A percentile compares a stretch with the other conserved stretches of the same genome.
Conservation (phyloP, 2,797 vertebrate genomes). For the Platyrinchus mystaceus region DNA sequence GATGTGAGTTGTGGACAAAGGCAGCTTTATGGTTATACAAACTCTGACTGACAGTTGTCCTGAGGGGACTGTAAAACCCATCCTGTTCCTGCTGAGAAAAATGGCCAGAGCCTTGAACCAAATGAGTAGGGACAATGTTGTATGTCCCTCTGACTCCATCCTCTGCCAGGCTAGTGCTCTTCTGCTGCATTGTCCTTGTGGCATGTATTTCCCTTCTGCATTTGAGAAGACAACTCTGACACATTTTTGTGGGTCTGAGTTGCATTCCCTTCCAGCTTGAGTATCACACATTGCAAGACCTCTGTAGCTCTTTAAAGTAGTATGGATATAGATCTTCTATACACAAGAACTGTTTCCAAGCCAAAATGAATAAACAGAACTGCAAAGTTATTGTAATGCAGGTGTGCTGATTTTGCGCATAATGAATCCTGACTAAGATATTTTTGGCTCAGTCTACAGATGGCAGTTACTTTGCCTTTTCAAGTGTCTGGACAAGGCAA, state of each 20-base stretch:
- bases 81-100: neutral
- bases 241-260: too few relatives aligned
- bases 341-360: neutral
- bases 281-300: neutral
- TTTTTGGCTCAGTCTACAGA: neutral
- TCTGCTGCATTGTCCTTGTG: neutral
- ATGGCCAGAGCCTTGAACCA: neutral
- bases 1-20: neutral
- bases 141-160: neutral
- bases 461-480: neutral
- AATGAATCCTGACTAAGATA: neutral
- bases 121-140: neutral
- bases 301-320: neutral
- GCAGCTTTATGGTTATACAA: neutral
- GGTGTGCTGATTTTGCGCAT: fast-evolving
- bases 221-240: neutral
- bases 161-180: neutral
- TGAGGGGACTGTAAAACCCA: neutral
- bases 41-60: neutral
- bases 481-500: neutral
- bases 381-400: neutral
- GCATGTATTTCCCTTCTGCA: neutral
- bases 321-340: neutral
- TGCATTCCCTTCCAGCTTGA: neutral
- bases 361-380: neutral